phyloP scores from a whole-genome alignment of 2,113 vertebrate species.

The Lampris megalopsis region DNA sequence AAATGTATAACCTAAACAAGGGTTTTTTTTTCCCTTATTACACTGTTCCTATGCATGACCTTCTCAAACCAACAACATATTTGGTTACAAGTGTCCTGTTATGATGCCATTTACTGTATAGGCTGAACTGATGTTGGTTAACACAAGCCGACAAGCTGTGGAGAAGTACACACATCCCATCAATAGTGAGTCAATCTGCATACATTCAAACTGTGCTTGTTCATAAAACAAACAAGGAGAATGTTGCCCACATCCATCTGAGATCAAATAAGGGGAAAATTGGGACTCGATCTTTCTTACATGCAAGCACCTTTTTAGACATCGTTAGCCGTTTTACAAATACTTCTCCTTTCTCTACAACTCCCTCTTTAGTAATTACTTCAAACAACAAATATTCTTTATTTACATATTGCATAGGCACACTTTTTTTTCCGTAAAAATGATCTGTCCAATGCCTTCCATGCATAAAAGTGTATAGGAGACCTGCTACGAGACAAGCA shows the following conservation, averaged over 20 bases:
- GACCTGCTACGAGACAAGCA: no score
- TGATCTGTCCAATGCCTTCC: no score
- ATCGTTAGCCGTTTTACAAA: neutral
- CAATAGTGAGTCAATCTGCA: neutral
- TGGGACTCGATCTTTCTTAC: neutral
- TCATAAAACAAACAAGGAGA: neutral
- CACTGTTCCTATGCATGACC: neutral
- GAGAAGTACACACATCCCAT: neutral
- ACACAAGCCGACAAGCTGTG: no score
- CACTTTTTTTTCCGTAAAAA: no score
- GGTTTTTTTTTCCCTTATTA: neutral
- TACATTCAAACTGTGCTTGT: neutral
- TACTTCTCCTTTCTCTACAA: neutral
- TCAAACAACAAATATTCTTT: neutral
- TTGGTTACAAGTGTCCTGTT: neutral
- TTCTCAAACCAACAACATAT: neutral
- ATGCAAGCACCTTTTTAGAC: neutral
- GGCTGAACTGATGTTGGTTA: neutral
- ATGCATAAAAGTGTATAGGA: no score
- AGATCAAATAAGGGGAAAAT: neutral
- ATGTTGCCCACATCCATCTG: neutral
- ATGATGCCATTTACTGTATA: neutral
- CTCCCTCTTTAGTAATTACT: neutral
- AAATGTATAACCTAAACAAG: neutral
- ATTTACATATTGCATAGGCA: no score